These are phyloP conservation scores for Mus spicilegus DNA, from an alignment of 2,113 vertebrate genomes.

Conservation along the genomic window DNA sequence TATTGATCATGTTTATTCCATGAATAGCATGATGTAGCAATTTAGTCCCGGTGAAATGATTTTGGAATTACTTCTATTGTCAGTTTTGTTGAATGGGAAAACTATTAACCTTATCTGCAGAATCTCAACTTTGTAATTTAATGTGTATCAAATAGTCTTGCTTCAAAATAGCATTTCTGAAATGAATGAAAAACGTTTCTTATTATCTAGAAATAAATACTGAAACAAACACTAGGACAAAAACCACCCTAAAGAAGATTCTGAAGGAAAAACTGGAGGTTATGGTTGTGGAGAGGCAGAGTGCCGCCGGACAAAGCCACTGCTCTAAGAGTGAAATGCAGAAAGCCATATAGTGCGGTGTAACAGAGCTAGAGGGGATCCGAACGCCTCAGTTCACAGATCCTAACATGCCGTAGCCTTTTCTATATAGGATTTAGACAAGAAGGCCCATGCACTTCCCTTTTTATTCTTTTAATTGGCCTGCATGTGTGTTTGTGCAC, in stretches of 20 bases:
- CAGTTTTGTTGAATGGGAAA: slow-evolving; percentile 45
- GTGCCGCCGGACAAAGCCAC: background rate
- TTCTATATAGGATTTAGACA: background rate
- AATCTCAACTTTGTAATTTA: background rate
- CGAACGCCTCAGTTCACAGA: background rate
- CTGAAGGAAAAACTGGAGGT: slow-evolving; percentile 1
- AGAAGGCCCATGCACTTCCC: background rate
- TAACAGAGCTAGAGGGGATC: background rate
- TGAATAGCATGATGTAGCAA: background rate
- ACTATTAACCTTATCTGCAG: background rate
- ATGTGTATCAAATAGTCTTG: slow-evolving; percentile 16
- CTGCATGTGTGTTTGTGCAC: background rate
- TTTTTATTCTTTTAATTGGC: background rate
- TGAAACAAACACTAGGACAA: background rate
- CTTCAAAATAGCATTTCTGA: slow-evolving; percentile 41
- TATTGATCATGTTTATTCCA: slow-evolving; percentile 35
- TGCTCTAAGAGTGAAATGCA: slow-evolving; percentile 16
- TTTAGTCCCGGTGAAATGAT: background rate
- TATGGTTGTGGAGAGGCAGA: background rate
- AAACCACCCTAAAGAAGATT: slow-evolving; percentile 29
- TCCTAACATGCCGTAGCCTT: slow-evolving; percentile 4
- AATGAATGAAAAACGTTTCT: slow-evolving; percentile 41
- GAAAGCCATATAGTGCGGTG: background rate
- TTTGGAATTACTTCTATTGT: slow-evolving; percentile 45
- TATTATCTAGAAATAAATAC: slow-evolving; percentile 34